Evolutionary conservation across 2,888 invertebrate genomes (phyloP).

Genomic region (Sinodicranocentrus sp.): DNA sequence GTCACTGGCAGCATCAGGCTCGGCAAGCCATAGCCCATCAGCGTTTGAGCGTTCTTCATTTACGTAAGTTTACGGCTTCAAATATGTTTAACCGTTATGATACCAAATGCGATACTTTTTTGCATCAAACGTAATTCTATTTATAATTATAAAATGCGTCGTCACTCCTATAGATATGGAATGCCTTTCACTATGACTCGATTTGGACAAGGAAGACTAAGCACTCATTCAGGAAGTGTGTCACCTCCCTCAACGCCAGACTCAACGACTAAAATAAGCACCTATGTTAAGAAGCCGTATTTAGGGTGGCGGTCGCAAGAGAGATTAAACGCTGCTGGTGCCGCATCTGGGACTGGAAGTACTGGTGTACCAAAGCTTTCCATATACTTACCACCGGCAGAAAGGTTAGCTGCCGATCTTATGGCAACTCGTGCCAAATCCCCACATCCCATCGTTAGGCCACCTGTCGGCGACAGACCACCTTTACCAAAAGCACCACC

Average conservation of each 20-base stretch:
- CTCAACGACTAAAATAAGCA: slow-evolving; percentile 54
- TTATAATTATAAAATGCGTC: not conserved
- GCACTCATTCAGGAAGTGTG: slow-evolving; percentile 70
- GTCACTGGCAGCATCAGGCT: slow-evolving; percentile 76
- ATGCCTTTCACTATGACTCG: slow-evolving; percentile 75
- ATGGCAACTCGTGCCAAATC: slow-evolving; percentile 66
- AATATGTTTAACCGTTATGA: no score
- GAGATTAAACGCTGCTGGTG: slow-evolving; percentile 80
- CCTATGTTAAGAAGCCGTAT: slow-evolving; percentile 86
- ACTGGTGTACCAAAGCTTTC: slow-evolving; percentile 78
- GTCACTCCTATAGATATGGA: slow-evolving; percentile 70
- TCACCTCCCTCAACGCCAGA: slow-evolving; percentile 74
- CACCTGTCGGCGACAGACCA: slow-evolving; percentile 71
- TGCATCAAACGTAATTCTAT: no score
- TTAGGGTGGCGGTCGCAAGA: slow-evolving; percentile 93
- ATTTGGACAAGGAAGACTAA: slow-evolving; percentile 73
- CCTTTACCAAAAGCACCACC: slow-evolving; percentile 74
- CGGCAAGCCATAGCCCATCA: slow-evolving; percentile 76
- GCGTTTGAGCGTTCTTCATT: slow-evolving; percentile 76
- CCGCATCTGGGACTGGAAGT: slow-evolving; percentile 21
- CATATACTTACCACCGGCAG: slow-evolving; percentile 75
- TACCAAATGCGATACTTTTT: no score
- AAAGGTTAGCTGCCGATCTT: slow-evolving; percentile 74
- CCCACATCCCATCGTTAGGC: slow-evolving; percentile 59
- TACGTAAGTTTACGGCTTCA: slow-evolving; percentile 70